These are phyloP conservation scores for Propithecus coquereli DNA, from an alignment of 2,113 vertebrate genomes.

Conservation along the genomic window DNA sequence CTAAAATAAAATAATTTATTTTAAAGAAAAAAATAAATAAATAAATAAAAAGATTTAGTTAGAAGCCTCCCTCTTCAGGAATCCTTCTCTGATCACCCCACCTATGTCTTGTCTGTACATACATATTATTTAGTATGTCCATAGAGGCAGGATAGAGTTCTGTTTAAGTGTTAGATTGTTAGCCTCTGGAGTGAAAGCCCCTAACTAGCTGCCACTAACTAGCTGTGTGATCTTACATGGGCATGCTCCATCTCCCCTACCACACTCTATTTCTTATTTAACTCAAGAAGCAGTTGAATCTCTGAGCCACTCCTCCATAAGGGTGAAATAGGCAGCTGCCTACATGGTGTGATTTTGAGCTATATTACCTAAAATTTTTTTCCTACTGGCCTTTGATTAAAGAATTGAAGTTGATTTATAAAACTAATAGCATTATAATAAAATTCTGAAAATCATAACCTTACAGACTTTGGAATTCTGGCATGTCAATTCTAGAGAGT, in stretches of 20 bases:
- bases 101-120: not conserved
- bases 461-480: not conserved
- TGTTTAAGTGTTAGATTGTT: not conserved
- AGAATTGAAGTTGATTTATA: not conserved
- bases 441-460: not conserved
- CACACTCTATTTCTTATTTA: not conserved
- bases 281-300: not conserved
- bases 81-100: not conserved
- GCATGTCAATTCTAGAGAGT: not conserved
- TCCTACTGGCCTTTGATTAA: not conserved
- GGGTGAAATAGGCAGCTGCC: not conserved
- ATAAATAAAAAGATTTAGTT: not conserved
- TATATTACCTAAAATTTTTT: slow-evolving; percentile 5
- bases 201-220: not conserved
- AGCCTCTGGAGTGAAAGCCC: not conserved
- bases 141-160: not conserved
- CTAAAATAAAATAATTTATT: no score
- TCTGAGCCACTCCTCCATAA: not conserved
- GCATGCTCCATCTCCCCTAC: not conserved
- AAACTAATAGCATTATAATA: slow-evolving; percentile 24
- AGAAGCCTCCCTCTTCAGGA: not conserved
- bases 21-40: no score
- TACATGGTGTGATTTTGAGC: not conserved
- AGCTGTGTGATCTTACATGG: not conserved
- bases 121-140: not conserved